A percentile compares a stretch with the other conserved stretches of the same genome.
These are phyloP conservation scores for Tragelaphus imberbis DNA, from an alignment of 2,113 vertebrate genomes.

Conservation along the genomic window DNA sequence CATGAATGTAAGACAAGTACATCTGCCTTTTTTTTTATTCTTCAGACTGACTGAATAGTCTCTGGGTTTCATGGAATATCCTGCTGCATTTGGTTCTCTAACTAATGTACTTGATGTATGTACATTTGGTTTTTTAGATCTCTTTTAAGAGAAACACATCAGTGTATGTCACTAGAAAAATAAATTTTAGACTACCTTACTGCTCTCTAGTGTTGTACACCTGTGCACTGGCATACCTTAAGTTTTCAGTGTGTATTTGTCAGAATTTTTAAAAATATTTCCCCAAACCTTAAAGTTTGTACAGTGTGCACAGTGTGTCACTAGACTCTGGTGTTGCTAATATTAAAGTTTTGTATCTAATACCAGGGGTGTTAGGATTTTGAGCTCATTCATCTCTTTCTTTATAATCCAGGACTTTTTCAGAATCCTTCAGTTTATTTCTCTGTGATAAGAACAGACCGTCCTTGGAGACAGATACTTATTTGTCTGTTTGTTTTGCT, in stretches of 20 bases:
- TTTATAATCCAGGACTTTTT: neutral
- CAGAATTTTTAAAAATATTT: neutral
- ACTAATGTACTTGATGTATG: neutral
- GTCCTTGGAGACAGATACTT: neutral
- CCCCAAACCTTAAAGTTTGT: neutral
- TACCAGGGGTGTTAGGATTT: neutral
- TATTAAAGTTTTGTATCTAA: neutral
- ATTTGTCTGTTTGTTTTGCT: neutral
- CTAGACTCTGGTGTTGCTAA: neutral
- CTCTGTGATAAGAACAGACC: neutral
- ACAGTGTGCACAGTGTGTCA: neutral
- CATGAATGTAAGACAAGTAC: neutral
- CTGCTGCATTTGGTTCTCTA: neutral
- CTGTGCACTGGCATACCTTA: neutral
- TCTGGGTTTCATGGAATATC: neutral
- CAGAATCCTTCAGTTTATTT: neutral
- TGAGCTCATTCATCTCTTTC: slow-evolving; percentile 5
- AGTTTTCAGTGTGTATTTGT: neutral
- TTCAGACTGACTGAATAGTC: neutral
- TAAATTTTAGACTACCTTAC: neutral
- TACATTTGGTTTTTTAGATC: neutral
- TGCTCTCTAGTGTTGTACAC: neutral
- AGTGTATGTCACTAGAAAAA: neutral
- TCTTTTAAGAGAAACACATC: neutral
- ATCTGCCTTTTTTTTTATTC: neutral